These are phyloP conservation scores for Pavo muticus DNA, from an alignment of 2,113 vertebrate genomes.

Conservation along the genomic window DNA sequence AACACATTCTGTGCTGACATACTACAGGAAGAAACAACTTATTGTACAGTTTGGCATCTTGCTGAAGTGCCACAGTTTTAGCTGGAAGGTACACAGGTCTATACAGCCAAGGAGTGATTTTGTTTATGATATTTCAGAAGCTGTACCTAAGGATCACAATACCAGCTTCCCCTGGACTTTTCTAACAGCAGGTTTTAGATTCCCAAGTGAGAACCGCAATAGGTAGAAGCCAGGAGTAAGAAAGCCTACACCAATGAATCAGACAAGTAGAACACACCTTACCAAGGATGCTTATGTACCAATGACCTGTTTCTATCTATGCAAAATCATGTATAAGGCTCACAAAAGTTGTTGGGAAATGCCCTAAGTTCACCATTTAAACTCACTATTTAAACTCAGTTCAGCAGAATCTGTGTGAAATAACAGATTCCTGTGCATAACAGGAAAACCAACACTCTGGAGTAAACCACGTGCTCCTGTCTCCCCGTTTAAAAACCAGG, in stretches of 20 bases:
- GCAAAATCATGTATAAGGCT: background rate
- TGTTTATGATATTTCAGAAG: background rate
- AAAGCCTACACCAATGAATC: background rate
- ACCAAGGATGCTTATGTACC: background rate
- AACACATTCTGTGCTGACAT: background rate
- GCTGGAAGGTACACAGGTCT: background rate
- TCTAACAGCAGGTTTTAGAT: background rate
- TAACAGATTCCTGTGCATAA: too few relatives aligned
- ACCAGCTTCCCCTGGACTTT: background rate
- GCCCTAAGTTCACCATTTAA: background rate
- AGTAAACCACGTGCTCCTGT: accelerated
- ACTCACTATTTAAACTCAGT: background rate
- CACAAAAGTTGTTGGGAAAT: background rate
- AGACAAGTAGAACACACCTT: background rate
- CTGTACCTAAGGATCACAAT: background rate
- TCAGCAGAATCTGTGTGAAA: background rate
- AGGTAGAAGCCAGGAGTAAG: background rate
- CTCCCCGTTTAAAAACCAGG: background rate
- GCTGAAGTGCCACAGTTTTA: background rate
- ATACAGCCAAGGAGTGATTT: background rate
- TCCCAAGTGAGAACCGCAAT: background rate
- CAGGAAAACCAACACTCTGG: background rate
- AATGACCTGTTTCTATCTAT: background rate
- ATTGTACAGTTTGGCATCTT: background rate
- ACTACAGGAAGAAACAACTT: background rate